phyloP scores from a whole-genome alignment of 2,888 invertebrate species.

The Cheilosia grossa region DNA sequence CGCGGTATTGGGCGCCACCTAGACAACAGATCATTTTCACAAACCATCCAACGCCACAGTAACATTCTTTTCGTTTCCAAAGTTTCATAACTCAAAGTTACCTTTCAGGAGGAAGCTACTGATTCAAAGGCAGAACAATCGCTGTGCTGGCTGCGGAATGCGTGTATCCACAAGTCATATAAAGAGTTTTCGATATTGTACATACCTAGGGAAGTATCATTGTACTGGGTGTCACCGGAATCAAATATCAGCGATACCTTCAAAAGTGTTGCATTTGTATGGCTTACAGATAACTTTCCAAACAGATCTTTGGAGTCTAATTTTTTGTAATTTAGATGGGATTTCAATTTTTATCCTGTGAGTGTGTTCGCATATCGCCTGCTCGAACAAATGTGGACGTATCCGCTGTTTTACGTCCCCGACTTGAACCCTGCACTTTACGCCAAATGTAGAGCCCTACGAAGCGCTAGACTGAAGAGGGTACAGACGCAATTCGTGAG shows the following conservation, averaged over 20 bases:
- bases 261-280: conserved; percentile 84
- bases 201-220: conserved; percentile 92
- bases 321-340: conserved; percentile 79
- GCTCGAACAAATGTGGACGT: conserved; percentile 89
- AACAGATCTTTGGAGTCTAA: neutral
- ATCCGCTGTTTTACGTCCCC: conserved; percentile 90
- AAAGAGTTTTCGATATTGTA: conserved; percentile 90
- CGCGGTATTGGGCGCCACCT: conserved; percentile 93
- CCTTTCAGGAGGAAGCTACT: conserved; percentile 85
- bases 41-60: conserved; percentile 88
- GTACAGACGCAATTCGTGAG: conserved; percentile 88
- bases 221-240: conserved; percentile 94
- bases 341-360: conserved; percentile 88
- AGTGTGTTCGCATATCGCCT: conserved; percentile 91
- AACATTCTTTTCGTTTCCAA: conserved; percentile 64
- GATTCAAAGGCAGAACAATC: conserved; percentile 89
- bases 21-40: conserved; percentile 92
- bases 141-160: conserved; percentile 94
- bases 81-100: conserved; percentile 1
- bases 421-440: conserved; percentile 89
- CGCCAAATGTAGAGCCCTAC: conserved; percentile 86
- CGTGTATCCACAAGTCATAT: conserved; percentile 89
- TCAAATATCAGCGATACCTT: conserved; percentile 89
- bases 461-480: conserved; percentile 86
- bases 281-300: neutral